These are phyloP conservation scores for Serilophus lunatus DNA, from an alignment of 2,113 vertebrate genomes.

Conservation along the genomic window DNA sequence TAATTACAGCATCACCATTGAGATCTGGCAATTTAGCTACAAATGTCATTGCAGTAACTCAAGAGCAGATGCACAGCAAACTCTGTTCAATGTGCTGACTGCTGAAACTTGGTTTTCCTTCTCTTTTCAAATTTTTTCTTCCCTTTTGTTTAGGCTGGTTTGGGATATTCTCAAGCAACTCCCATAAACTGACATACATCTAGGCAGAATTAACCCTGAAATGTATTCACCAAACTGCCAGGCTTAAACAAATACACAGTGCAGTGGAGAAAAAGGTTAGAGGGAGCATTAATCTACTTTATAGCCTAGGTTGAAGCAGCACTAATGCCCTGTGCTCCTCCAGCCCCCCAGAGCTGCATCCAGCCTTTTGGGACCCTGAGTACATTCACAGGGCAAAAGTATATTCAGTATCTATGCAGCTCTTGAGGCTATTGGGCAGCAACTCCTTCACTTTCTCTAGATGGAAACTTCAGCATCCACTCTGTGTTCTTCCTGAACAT, in stretches of 20 bases:
- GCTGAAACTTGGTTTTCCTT: neutral
- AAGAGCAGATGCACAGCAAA: neutral
- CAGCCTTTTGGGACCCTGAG: no score
- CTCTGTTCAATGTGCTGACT: neutral
- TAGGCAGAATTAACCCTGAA: neutral
- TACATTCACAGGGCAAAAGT: neutral
- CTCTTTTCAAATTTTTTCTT: neutral
- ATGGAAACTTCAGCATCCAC: neutral
- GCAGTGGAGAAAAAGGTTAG: neutral
- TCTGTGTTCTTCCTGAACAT: accelerated
- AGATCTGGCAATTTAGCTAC: neutral
- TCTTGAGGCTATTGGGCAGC: neutral
- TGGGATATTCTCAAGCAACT: neutral
- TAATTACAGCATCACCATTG: neutral
- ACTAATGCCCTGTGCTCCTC: neutral
- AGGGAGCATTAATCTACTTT: neutral
- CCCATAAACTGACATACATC: neutral
- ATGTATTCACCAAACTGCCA: neutral
- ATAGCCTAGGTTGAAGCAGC: neutral
- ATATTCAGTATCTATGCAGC: neutral
- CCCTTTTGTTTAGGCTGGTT: neutral
- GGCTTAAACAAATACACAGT: neutral
- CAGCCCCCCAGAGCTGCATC: accelerated
- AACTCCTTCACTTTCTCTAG: neutral
- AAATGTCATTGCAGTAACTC: neutral